These are phyloP conservation scores for Corvus hawaiiensis DNA, from an alignment of 2,113 vertebrate genomes.

Conservation along the genomic window DNA sequence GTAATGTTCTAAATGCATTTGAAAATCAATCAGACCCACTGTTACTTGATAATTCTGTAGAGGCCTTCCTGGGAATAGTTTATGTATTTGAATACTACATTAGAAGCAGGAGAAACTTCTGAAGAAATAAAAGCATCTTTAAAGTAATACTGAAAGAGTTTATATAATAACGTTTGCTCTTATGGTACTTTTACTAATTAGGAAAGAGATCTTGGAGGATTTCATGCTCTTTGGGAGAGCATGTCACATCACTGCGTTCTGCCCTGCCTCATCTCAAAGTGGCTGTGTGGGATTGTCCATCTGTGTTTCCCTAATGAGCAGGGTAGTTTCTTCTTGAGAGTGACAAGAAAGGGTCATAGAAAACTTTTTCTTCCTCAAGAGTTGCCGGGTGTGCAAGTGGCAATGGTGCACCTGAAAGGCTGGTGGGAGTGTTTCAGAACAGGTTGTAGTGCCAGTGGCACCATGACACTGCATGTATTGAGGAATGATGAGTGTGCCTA, in stretches of 20 bases:
- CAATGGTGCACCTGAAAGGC: neutral
- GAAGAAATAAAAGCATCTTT: neutral
- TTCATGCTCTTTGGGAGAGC: neutral
- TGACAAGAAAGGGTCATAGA: no score
- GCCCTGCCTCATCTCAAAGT: neutral
- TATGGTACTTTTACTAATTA: neutral
- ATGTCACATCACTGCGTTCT: neutral
- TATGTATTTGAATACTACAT: neutral
- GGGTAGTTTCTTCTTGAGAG: no score
- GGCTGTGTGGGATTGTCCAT: neutral
- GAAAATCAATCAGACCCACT: neutral
- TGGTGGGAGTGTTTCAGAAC: neutral
- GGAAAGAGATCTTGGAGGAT: neutral
- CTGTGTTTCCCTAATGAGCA: neutral
- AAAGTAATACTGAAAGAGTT: neutral
- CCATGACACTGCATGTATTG: fast-evolving
- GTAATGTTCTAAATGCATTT: neutral
- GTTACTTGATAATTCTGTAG: neutral
- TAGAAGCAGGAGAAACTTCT: neutral
- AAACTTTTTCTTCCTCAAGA: neutral
- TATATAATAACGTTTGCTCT: neutral
- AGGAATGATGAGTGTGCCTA: neutral
- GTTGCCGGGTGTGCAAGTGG: neutral
- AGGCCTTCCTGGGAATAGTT: neutral
- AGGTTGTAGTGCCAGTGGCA: neutral